Conservation (phyloP, 2,888 invertebrate genomes). For the Baronia brevicornis region DNA sequence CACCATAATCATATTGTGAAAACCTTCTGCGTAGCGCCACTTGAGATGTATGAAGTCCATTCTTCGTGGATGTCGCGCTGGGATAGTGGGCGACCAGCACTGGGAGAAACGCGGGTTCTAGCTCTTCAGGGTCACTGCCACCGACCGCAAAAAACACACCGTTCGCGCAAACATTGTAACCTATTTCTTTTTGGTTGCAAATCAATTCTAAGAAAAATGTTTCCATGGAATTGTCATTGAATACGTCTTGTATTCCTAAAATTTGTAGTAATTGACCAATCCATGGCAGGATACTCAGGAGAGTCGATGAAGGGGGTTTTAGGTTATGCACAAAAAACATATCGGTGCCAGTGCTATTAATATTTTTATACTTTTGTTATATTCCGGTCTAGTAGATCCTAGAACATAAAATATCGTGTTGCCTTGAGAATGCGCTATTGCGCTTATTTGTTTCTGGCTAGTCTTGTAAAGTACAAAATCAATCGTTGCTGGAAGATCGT, state of each 20-base stretch:
- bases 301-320: conserved; percentile 27
- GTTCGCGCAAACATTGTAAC: conserved; percentile 24
- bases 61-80: conserved; percentile 28
- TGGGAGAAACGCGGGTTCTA: conserved; percentile 59
- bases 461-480: conserved; percentile 48
- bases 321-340: conserved; percentile 54
- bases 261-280: conserved; percentile 48
- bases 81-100: conserved; percentile 29
- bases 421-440: conserved; percentile 81
- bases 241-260: conserved; percentile 29
- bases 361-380: conserved; percentile 69
- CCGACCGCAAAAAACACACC: conserved; percentile 50
- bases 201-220: conserved; percentile 12
- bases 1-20: conserved; percentile 25
- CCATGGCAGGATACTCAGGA: conserved; percentile 31
- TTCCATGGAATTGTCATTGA: conserved; percentile 18
- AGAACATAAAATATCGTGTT: conserved; percentile 71
- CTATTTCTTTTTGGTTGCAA: conserved; percentile 19
- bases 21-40: conserved; percentile 20
- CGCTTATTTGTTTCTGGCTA: conserved; percentile 65
- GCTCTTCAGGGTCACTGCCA: conserved; percentile 67
- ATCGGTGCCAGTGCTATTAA: conserved; percentile 73
- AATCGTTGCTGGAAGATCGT: conserved; percentile 80
- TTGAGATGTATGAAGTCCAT: conserved; percentile 26
- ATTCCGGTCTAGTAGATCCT: conserved; percentile 62